Evolutionary conservation across 2,888 invertebrate genomes (phyloP).

Genomic region (Ferdinandea cuprea): DNA sequence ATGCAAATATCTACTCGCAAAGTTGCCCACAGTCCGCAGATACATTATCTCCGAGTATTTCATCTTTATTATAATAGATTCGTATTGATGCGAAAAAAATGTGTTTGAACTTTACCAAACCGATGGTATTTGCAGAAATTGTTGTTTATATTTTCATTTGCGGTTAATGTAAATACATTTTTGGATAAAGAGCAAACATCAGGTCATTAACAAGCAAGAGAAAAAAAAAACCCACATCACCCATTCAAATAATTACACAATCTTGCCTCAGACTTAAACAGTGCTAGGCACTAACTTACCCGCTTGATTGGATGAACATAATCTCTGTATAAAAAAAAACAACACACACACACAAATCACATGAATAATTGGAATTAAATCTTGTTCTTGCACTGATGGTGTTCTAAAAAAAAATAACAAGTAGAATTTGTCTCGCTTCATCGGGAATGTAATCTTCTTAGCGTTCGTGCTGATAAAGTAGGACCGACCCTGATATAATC

Average conservation of each 20-base stretch:
- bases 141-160: neutral
- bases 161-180: constrained; percentile 16
- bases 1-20: constrained; percentile 27
- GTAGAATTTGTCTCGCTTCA: neutral
- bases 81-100: constrained; percentile 22
- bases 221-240: constrained; percentile 28
- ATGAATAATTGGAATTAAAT: constrained; percentile 35
- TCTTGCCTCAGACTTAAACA: neutral
- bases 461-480: constrained; percentile 34
- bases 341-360: constrained; percentile 45
- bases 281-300: neutral
- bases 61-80: neutral
- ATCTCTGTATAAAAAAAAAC: constrained; percentile 3
- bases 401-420: neutral
- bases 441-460: constrained; percentile 45
- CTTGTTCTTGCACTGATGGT: constrained; percentile 5
- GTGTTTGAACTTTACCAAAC: constrained; percentile 30
- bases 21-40: neutral
- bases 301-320: neutral
- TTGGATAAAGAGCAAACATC: constrained; percentile 27
- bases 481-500: constrained; percentile 1
- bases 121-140: neutral
- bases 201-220: constrained; percentile 15
- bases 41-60: neutral
- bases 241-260: constrained; percentile 39